Conservation (phyloP, 2,888 invertebrate genomes). For the Pollenia angustigena region DNA sequence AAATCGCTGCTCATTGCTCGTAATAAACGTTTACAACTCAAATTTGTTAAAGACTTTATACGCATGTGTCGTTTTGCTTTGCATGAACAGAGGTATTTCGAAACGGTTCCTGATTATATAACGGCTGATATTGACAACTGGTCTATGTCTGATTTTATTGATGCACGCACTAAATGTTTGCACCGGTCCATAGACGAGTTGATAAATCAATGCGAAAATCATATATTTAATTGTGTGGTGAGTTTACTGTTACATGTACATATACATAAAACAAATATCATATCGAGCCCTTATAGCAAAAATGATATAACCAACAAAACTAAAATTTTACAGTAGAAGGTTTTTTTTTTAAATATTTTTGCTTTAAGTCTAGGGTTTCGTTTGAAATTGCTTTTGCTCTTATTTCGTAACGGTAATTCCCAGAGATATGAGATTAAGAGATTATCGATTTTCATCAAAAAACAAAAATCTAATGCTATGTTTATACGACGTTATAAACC, state of each 20-base stretch:
- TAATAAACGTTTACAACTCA: constrained; percentile 87
- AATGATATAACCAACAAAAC: too few species aligned
- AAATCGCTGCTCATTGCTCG: constrained; percentile 87
- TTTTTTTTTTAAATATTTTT: too few species aligned
- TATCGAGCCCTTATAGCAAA: too few species aligned
- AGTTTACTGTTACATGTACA: constrained; percentile 70
- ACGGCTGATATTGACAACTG: constrained; percentile 88
- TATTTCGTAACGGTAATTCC: too few species aligned
- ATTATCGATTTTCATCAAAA: too few species aligned
- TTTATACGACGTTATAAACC: too few species aligned
- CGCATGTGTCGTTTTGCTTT: constrained; percentile 88
- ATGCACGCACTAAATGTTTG: constrained; percentile 87
- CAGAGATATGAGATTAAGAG: too few species aligned
- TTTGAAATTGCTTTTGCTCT: too few species aligned
- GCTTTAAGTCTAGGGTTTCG: too few species aligned
- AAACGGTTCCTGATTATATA: constrained; percentile 86
- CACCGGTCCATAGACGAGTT: constrained; percentile 86
- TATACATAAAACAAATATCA: too few species aligned
- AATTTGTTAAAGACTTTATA: constrained; percentile 89
- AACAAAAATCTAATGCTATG: too few species aligned
- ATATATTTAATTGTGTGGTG: constrained; percentile 87
- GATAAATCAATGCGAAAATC: constrained; percentile 86
- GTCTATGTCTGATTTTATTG: constrained; percentile 89
- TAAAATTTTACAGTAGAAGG: too few species aligned
- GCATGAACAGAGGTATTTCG: constrained; percentile 85